phyloP scores from a whole-genome alignment of 2,113 vertebrate species.

The Upupa epops region DNA sequence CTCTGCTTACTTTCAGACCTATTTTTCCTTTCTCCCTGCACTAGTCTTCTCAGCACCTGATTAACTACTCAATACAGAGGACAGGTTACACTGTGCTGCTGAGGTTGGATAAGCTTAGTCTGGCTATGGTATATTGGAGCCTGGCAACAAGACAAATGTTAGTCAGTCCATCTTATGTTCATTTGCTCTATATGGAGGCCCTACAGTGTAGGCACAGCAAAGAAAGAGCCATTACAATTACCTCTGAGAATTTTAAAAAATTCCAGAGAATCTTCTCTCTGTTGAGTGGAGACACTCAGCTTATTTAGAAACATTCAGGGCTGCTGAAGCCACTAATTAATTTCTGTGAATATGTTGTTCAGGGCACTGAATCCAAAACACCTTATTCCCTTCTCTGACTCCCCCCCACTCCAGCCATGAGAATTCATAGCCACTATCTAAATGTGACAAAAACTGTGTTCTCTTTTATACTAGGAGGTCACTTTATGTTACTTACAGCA shows the following conservation, averaged over 20 bases:
- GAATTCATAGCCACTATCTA: slow-evolving; percentile 28
- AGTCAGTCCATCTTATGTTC: not conserved
- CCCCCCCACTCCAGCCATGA: not conserved
- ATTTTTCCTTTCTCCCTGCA: not conserved
- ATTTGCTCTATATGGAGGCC: not conserved
- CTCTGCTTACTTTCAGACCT: not conserved
- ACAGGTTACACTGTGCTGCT: not conserved
- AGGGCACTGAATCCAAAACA: not conserved
- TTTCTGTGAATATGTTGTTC: slow-evolving; percentile 20
- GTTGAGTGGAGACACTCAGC: not conserved
- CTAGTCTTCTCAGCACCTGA: not conserved
- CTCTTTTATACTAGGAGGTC: slow-evolving; percentile 66
- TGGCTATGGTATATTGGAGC: not conserved
- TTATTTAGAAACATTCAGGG: not conserved
- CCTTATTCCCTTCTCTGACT: not conserved
- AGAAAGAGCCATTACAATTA: not conserved
- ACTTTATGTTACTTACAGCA: slow-evolving; percentile 68
- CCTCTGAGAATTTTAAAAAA: slow-evolving; percentile 3
- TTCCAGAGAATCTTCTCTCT: not conserved
- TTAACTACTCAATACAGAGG: not conserved
- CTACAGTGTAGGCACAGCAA: not conserved
- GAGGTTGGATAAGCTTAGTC: not conserved
- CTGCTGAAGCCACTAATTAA: slow-evolving; percentile 36
- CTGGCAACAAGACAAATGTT: not conserved
- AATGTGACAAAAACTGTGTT: slow-evolving; percentile 63